phyloP scores from a whole-genome alignment of 1,140 invertebrate genomes.

The Drosophila lowei region DNA sequence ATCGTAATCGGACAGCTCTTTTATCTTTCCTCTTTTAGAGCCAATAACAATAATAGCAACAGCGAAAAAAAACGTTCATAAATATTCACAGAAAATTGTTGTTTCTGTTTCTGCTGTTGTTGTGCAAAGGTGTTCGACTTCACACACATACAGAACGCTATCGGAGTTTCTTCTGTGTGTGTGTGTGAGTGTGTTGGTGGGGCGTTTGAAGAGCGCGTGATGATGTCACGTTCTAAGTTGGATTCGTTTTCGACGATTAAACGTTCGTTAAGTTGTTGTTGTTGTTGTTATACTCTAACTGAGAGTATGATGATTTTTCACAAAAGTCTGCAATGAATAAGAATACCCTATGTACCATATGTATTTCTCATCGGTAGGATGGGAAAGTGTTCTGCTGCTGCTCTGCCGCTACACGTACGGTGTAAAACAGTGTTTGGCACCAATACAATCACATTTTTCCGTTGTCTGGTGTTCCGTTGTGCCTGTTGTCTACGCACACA shows the following conservation, averaged over 20 bases:
- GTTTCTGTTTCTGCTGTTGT: constrained; percentile 15
- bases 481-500: too few species aligned
- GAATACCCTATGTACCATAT: too few species aligned
- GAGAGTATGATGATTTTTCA: too few species aligned
- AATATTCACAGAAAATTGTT: constrained; percentile 38
- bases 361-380: too few species aligned
- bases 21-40: constrained; percentile 16
- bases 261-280: constrained; percentile 68
- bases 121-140: constrained; percentile 43
- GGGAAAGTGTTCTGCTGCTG: too few species aligned
- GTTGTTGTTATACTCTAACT: constrained; percentile 1
- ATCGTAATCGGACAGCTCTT: constrained; percentile 36
- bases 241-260: constrained; percentile 74
- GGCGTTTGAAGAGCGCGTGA: constrained; percentile 67
- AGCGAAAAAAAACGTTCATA: constrained; percentile 28
- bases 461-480: too few species aligned
- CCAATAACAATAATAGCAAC: constrained; percentile 28
- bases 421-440: too few species aligned
- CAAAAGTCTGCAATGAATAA: too few species aligned
- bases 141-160: constrained; percentile 40
- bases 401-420: too few species aligned
- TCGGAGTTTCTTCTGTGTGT: constrained; percentile 38
- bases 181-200: constrained; percentile 13
- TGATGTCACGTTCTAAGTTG: constrained; percentile 82
- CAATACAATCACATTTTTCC: too few species aligned